Base-by-base conservation (phyloP, 2,888 invertebrate genomes). In the Dromius quadrimaculatus region DNA sequence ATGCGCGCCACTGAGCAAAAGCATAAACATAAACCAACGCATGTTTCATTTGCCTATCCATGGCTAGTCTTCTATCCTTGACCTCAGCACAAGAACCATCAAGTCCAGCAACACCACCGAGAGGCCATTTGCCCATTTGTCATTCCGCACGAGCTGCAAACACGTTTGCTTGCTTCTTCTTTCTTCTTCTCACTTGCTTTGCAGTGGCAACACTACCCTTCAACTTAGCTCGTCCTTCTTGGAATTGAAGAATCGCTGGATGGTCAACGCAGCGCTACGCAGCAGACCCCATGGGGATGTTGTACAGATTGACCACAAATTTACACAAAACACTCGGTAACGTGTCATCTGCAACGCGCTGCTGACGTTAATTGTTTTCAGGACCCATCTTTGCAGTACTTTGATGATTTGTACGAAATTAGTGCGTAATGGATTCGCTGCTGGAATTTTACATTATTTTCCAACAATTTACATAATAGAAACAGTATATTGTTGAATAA, bases 121-220 rank as follows among this genome's bases (percentile, higher is more conserved):
- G 59, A 15, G 17, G 11, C 36, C 15, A 15, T n/a, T 6, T 36
- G 34, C 19, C 34, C 65, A 65, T 65, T 65, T 65, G 65, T 65
- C 65, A 65, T 65, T 65, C 65, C 65, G 65, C 65, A 65, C 65
- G 65, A 65, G 65, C 65, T 65, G 65, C 54, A 65, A 65, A 65
- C 65, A 65, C 50, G 65, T 32, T 64, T 65, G 65, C 57, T 32
- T 2, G 17, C 45, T 23, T 13, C 38, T 61, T 22, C 38, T 43
- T 2, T 11, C 43, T 13, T 11, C 43, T 15, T 11, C 13, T 43
- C 8, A 8, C 43, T 2, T 43, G 43, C 13, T 13, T 15, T n/a
- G 19, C 11, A n/a, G n/a, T n/a, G n/a, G n/a, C n/a, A n/a, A n/a
- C n/a, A n/a, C 38, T 38, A 19, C 17, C 1, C 36, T 2, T 8